Base-by-base conservation (phyloP, 53 echinoderm and acorn worm genomes). In the Holothuria leucospilota region DNA sequence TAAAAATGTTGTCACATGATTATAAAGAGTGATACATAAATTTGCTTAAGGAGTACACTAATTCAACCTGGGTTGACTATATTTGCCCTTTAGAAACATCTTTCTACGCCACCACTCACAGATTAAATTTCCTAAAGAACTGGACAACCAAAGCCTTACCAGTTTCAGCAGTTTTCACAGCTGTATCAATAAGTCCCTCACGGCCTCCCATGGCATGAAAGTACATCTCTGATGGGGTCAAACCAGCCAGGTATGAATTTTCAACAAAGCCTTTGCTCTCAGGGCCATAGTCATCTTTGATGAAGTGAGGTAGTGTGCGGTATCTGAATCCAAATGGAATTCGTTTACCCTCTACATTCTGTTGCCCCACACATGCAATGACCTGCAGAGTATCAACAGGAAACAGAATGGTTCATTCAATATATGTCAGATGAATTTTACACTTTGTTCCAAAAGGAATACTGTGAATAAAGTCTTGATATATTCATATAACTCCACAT, bases 191-290 rank as follows among this genome's bases (percentile, higher is more conserved):
- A 64, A 98, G 94, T 68, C 98, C 98, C 78, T 98, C 98, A 86
- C 98, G 86, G 5, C 98, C 98, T 70, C 98, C 98, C 98, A 98
- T 98, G 86, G 98, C 98, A 85, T 98, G 98, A 84, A 98, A 98
- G 93, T 93, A 98, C 95, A 95, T 95, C 90, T 98, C 98, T 23
- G 98, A 93, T 2, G 98, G 98, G 1, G 98, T 98, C 80, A 98
- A 87, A 29, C 98, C 98, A 16, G 98, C 98, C 62, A 98, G 98
- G 93, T 98, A 98, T 18, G 98, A 98, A 69, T 98, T 98, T 88
- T 98, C 98, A 21, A 98, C 98, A 65, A 98, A 98, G 23, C 98
- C 98, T 88, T 95, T 88, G 69, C 98, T 98, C 92, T 98, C 98
- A 15, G 98, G 98, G 68, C 98, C 98, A 74, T 98, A 98, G 69